Evolutionary conservation across 2,888 invertebrate genomes (phyloP).

Genomic region (Carabus problematicus): DNA sequence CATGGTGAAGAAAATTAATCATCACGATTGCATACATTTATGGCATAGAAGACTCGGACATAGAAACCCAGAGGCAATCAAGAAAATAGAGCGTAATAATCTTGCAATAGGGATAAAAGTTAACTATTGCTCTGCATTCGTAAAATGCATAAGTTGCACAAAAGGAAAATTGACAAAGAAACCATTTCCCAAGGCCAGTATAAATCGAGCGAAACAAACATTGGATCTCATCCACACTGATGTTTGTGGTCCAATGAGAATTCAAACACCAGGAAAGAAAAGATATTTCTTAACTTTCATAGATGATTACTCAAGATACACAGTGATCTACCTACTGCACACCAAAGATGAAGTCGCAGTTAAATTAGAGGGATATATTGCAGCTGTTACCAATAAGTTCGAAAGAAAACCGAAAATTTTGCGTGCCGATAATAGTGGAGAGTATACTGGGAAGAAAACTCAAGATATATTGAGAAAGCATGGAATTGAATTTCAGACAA

Average conservation of each 20-base stretch:
- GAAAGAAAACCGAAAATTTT: constrained; percentile 31
- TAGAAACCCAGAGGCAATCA: constrained; percentile 13
- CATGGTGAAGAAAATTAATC: constrained; percentile 3
- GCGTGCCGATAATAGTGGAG: constrained; percentile 47
- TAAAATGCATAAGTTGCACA: constrained; percentile 46
- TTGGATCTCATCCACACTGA: constrained; percentile 49
- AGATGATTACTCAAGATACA: constrained; percentile 51
- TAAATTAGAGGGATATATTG: constrained; percentile 42
- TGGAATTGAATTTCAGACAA: constrained; percentile 46
- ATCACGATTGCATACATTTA: constrained; percentile 12
- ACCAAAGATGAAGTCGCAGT: constrained; percentile 47
- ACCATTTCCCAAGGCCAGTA: constrained; percentile 47
- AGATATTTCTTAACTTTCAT: constrained; percentile 50
- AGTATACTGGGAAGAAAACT: constrained; percentile 47
- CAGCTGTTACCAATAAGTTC: not conserved
- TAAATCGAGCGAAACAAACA: constrained; percentile 39
- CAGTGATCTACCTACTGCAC: constrained; percentile 46
- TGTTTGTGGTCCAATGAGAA: constrained; percentile 51
- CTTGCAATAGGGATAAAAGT: constrained; percentile 43
- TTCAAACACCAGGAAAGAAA: constrained; percentile 46
- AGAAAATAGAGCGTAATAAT: constrained; percentile 8
- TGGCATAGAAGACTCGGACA: constrained; percentile 17
- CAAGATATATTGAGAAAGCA: constrained; percentile 44
- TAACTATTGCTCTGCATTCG: constrained; percentile 36
- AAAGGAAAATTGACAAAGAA: constrained; percentile 47